Evolutionary conservation across 2,113 vertebrate species (phyloP), one percentile per base, ranked within the genome.

Genomic region (Neotoma lepida): DNA sequence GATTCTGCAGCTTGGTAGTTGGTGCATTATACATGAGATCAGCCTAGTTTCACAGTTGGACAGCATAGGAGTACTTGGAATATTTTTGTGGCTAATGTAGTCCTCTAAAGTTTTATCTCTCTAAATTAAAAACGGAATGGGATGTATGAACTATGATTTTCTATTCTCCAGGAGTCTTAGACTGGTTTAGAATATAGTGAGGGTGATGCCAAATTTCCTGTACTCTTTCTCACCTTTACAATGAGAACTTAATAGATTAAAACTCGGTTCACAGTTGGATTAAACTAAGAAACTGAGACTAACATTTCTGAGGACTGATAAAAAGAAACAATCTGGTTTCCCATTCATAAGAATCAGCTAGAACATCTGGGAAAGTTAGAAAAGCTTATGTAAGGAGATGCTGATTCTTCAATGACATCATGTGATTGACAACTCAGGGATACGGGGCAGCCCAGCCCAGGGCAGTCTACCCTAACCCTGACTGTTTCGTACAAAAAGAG

Each of bases 11-110:
- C 89, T 92, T 95, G 91, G n/a, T 94, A 80, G 82, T 96, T 93
- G 88, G 95, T 97, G 90, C 92, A 95, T 97, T 96, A 96, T 96
- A 93, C 86, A 96, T 97, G 96, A 96, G 90, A 84, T 87, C 94
- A 73, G 86, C 89, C 84, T 82, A 33, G 44, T 89, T 96, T 96
- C 94, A 87, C 95, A 97, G 96, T 93, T 96, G 90, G 96, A 96
- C 82, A 90, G 73, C 56, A 90, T 68, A 76, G 22, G 14, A 64
- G 58, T 71, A 78, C 68, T 96, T 93, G 74, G 93, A 96, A 95
- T 90, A 90, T 91, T 93, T 96, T 76, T 94, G 56, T 95, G 88
- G 70, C 54, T 78, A 95, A 96, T 92, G 20, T 61, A 90, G 81
- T 80, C 58, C 24, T 95, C 61, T 94, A 84, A 95, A 92, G 17